A percentile compares a stretch with the other conserved stretches of the same genome.
These are phyloP conservation scores for Diarsia brunnea DNA, from an alignment of 2,888 invertebrate genomes.

Conservation along the genomic window DNA sequence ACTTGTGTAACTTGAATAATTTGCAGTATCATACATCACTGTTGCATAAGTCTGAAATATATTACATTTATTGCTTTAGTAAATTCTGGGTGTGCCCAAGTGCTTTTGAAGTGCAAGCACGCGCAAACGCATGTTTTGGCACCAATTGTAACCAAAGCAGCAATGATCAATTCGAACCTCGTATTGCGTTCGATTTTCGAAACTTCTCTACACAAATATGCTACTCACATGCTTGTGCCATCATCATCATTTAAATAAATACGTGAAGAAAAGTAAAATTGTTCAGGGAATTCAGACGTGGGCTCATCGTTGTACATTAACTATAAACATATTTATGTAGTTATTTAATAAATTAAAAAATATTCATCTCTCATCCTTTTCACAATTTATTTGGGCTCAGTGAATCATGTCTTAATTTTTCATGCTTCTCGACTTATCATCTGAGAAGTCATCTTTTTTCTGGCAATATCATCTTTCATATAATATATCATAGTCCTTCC, in stretches of 20 bases:
- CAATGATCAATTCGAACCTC: constrained; percentile 73
- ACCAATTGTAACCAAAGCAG: constrained; percentile 62
- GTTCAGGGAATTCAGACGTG: constrained; percentile 40
- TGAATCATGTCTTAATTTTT: neutral
- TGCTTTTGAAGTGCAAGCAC: constrained; percentile 65
- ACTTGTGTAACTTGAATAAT: constrained; percentile 57
- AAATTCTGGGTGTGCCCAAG: constrained; percentile 44
- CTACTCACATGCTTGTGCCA: constrained; percentile 67
- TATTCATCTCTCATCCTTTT: neutral
- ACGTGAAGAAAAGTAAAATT: constrained; percentile 80
- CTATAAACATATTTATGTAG: too few species aligned
- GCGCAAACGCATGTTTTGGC: constrained; percentile 69
- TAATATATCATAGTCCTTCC: neutral
- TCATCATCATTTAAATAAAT: constrained; percentile 78
- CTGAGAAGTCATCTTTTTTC: neutral
- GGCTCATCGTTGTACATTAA: neutral
- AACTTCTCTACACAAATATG: constrained; percentile 67
- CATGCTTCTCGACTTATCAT: neutral
- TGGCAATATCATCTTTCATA: neutral
- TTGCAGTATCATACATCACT: constrained; percentile 50
- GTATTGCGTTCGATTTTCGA: constrained; percentile 79
- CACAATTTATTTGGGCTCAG: neutral
- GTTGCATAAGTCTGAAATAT: constrained; percentile 58
- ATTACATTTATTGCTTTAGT: constrained; percentile 30
- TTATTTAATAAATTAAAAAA: neutral